Base-by-base conservation (phyloP, 2,888 invertebrate genomes). In the Xylota segnis region DNA sequence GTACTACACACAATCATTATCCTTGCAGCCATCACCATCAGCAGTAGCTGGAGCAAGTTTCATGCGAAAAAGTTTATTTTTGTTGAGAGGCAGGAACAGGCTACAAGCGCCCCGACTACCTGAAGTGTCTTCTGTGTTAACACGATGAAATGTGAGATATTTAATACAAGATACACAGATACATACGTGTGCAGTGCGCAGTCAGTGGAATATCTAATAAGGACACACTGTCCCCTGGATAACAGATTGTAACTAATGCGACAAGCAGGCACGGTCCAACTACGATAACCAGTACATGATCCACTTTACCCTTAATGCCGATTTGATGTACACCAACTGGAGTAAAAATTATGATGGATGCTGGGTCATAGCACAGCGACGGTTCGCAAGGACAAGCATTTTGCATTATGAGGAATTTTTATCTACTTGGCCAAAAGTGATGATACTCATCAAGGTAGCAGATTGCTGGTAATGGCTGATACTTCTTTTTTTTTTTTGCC, bases 211-310 rank as follows among this genome's bases (percentile, higher is more conserved):
- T 47, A 71, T 71, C 47, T 47, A 47, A 56, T 34, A 45, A 37
- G 58, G 71, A 45, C 43, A 47, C 34, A 47, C 34, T 58, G 34
- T 71, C 45, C 58, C 45, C 58, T 23, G 32, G 58, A 43, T 59
- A 72, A 61, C 29, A 61, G 50, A 72, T 72, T 72, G 50, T 52
- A 50, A 16, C 59, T 72, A 72, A 72, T 59, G 72, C 27, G 71
- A 71, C 37, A 71, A 59, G 47, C 47, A 71, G 47, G 14, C 59
- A 32, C 23, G 40, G 40, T 52, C 54, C 27, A 27, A 43, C 18
- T 47, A 16, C 14, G 40, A 54, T 45, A 59, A 59, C 32, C 71
- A 50, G 40, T 37, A 61, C 40, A 52, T 61, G 72, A 59, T 40
- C 40, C 27, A 63, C 61, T 74, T 14, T 52, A 18, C 37, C 52